phyloP scores from a whole-genome alignment of 2,797 vertebrate species.

The Neostethus bicornis region DNA sequence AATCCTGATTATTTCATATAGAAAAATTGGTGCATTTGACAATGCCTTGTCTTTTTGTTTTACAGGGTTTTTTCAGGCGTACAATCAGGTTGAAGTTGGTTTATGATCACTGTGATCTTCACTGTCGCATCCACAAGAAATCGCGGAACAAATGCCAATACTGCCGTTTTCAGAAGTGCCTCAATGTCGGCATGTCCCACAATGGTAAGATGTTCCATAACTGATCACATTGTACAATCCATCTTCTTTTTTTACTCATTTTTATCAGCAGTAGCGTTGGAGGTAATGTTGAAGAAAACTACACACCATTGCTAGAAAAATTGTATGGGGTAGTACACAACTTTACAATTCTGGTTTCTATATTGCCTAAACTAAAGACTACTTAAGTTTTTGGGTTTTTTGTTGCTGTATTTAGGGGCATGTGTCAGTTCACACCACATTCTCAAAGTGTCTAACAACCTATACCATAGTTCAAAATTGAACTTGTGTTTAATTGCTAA shows the following conservation, averaged over 20 bases:
- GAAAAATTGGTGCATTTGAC: not conserved
- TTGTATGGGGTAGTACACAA: conserved; percentile 9
- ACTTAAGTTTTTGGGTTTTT: conserved; percentile 55
- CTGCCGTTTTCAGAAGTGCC: conserved; percentile 98
- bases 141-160: conserved; percentile 99
- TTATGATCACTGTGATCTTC: conserved; percentile 95
- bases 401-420: conserved; percentile 18
- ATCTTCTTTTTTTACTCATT: not conserved
- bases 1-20: not conserved
- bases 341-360: conserved; percentile 6
- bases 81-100: conserved; percentile 97
- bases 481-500: conserved; percentile 8
- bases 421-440: conserved; percentile 43
- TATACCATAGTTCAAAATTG: conserved; percentile 1
- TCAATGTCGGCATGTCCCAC: conserved; percentile 97
- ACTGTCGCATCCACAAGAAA: conserved; percentile 98
- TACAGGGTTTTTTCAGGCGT: conserved; percentile 94
- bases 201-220: conserved; percentile 84
- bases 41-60: conserved; percentile 10
- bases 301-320: conserved; percentile 18
- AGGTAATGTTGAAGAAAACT: not conserved
- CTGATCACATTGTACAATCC: not conserved
- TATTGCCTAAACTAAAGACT: conserved; percentile 48
- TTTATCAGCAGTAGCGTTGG: not conserved
- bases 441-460: not conserved